Evolutionary conservation across 1,140 invertebrate species (phyloP).

Genomic region (Tetramorium parvispinum): DNA sequence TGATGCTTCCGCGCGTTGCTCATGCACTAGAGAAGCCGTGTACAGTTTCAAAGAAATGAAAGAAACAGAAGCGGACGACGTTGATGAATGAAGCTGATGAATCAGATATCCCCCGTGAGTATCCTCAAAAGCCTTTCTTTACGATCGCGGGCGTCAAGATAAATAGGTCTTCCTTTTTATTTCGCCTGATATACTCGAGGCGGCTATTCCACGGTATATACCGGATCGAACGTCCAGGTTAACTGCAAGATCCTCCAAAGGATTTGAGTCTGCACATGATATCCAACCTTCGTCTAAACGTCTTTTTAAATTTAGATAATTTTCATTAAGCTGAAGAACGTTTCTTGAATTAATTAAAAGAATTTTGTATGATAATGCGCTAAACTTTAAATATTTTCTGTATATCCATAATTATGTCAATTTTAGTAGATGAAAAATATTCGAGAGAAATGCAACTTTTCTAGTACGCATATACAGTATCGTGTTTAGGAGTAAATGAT

Average conservation of each 20-base stretch:
- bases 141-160: conserved; percentile 75
- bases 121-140: conserved; percentile 75
- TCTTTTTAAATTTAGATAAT: not conserved
- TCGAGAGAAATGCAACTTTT: not conserved
- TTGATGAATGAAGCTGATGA: conserved; percentile 78
- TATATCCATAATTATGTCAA: conserved; percentile 7
- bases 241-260: conserved; percentile 38
- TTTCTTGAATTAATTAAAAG: not conserved
- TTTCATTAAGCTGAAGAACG: not conserved
- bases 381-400: not conserved
- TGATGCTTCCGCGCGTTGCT: conserved; percentile 64
- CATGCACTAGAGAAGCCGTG: conserved; percentile 66
- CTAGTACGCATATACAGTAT: not conserved
- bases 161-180: conserved; percentile 72
- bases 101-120: conserved; percentile 74
- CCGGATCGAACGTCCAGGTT: conserved; percentile 34
- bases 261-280: conserved; percentile 2
- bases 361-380: not conserved
- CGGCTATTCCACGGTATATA: conserved; percentile 48
- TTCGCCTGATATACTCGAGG: conserved; percentile 62
- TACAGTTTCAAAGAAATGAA: conserved; percentile 77
- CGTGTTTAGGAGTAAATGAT: not conserved
- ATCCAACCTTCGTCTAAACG: not conserved
- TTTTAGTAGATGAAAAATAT: not conserved
- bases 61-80: conserved; percentile 75